Evolutionary conservation across 2,113 vertebrate genomes (phyloP).

Genomic region (Daubentonia madagascariensis): DNA sequence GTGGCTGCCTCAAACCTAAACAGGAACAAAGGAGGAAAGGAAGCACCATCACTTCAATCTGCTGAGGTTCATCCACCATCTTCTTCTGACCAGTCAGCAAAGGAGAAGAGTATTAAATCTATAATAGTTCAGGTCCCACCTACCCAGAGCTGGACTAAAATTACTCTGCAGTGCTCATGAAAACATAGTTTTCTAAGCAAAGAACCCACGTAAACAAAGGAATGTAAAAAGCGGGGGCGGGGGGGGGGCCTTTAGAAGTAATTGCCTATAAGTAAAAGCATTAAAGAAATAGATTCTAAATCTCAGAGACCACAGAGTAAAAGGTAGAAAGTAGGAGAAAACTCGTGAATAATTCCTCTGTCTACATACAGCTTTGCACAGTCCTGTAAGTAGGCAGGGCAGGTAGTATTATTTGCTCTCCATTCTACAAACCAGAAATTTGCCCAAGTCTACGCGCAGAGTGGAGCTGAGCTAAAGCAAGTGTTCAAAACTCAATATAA

Average conservation of each 20-base stretch:
- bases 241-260: neutral
- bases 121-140: neutral
- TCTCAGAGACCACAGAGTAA: neutral
- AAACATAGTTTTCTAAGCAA: neutral
- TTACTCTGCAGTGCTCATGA: neutral
- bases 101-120: neutral
- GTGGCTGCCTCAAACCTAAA: neutral
- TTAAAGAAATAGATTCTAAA: neutral
- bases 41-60: neutral
- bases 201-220: neutral
- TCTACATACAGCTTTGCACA: neutral
- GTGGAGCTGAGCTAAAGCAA: neutral
- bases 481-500: neutral
- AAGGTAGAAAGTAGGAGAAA: neutral
- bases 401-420: neutral
- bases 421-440: neutral
- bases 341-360: neutral
- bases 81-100: neutral
- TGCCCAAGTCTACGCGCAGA: neutral
- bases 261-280: neutral
- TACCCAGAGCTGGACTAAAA: neutral
- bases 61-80: neutral
- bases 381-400: neutral
- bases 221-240: neutral
- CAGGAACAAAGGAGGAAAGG: neutral